Evolutionary conservation across 2,113 vertebrate genomes (phyloP).

Genomic region (Cynoglossus semilaevis): DNA sequence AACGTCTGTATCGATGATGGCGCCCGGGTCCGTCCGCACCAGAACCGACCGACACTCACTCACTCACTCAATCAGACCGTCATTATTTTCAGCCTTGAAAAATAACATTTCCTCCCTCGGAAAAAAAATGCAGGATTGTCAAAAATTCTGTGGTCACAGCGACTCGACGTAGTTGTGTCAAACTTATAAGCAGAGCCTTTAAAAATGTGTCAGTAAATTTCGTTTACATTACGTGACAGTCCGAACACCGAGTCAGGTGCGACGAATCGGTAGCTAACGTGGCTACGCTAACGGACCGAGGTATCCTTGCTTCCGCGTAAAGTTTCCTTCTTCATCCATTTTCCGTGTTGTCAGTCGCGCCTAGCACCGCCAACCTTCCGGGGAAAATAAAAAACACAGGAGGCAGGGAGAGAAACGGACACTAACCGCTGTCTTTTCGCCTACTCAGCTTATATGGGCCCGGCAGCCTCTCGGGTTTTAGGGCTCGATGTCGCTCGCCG

Average conservation of each 20-base stretch:
- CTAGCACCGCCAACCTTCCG: constrained; percentile 66
- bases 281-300: constrained; percentile 43
- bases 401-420: constrained; percentile 13
- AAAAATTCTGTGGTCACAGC: neutral
- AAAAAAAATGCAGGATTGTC: neutral
- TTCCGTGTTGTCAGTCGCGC: constrained; percentile 69
- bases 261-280: constrained; percentile 27
- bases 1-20: constrained; percentile 72
- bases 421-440: constrained; percentile 11
- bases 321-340: constrained; percentile 65
- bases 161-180: constrained; percentile 24
- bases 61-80: constrained; percentile 17
- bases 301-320: constrained; percentile 37
- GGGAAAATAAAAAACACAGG: constrained; percentile 45
- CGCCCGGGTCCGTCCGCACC: constrained; percentile 65
- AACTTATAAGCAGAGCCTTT: constrained; percentile 47
- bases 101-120: neutral
- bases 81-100: constrained; percentile 1
- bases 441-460: constrained; percentile 22
- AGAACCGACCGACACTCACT: constrained; percentile 44
- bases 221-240: constrained; percentile 3
- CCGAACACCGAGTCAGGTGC: constrained; percentile 53
- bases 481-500: constrained; percentile 16
- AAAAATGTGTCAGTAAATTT: constrained; percentile 12
- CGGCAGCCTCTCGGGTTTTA: constrained; percentile 31